Conservation (phyloP, 2,113 vertebrate species). For the Origma solitaria region DNA sequence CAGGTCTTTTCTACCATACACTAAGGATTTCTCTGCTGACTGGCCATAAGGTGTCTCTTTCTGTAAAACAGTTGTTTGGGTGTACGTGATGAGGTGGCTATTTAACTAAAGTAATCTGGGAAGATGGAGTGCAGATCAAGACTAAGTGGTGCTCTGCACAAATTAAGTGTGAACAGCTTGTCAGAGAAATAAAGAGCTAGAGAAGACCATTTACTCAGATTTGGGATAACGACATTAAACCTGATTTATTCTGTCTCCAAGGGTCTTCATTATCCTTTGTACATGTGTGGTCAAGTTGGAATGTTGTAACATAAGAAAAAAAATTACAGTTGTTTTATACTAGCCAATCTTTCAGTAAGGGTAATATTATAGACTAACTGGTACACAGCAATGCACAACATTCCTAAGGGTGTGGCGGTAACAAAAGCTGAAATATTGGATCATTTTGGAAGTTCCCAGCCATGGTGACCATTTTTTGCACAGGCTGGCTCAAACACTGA, state of each 20-base stretch:
- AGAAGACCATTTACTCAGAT: not conserved
- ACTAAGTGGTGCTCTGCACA: not conserved
- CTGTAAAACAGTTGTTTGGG: not conserved
- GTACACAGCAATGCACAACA: not conserved
- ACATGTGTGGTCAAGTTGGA: not conserved
- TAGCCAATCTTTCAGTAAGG: not conserved
- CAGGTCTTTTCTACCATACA: not conserved
- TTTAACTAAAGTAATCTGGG: not conserved
- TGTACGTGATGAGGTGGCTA: not conserved
- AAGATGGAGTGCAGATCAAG: not conserved
- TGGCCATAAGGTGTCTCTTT: not conserved
- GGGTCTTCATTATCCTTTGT: not conserved
- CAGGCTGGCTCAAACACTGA: not conserved
- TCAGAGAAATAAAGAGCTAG: not conserved
- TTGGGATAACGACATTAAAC: not conserved
- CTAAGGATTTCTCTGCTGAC: not conserved
- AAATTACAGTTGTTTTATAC: not conserved
- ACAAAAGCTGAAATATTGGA: not conserved
- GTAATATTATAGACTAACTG: not conserved
- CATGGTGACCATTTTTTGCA: not conserved
- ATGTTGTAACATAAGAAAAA: not conserved
- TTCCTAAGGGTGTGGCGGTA: not conserved
- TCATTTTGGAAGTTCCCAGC: not conserved
- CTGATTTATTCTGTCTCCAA: not conserved
- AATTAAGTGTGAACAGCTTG: not conserved